phyloP scores from a whole-genome alignment of 2,888 invertebrate species.

The Diarsia dahlii region DNA sequence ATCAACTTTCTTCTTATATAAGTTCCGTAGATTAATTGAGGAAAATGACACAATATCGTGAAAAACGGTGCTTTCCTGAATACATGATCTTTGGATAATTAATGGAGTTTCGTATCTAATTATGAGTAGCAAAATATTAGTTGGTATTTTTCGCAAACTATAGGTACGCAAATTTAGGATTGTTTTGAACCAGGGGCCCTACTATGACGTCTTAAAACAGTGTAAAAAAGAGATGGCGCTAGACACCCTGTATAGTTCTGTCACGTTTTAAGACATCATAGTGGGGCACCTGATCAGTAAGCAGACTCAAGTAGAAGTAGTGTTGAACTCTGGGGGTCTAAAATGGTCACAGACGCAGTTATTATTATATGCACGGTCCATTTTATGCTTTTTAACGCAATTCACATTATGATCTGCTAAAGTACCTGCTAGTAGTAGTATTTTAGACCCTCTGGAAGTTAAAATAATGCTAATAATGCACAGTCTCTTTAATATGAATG shows the following conservation, averaged over 20 bases:
- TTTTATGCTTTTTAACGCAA: no score
- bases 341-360: no score
- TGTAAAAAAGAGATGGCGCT: no score
- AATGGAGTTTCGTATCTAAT: background rate
- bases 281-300: background rate
- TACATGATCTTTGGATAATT: constrained; percentile 14
- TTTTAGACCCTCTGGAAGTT: no score
- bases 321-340: background rate
- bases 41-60: constrained; percentile 47
- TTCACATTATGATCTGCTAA: no score
- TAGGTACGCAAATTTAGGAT: background rate
- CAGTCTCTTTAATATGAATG: background rate
- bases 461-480: background rate
- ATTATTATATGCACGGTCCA: no score
- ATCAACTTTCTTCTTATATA: constrained; percentile 40
- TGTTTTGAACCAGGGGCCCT: no score
- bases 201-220: no score
- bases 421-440: no score
- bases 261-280: no score
- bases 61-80: constrained; percentile 7
- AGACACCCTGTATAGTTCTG: no score
- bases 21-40: constrained; percentile 60
- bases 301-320: background rate
- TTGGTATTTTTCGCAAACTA: background rate
- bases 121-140: background rate